Evolutionary conservation across 2,797 vertebrate species (phyloP), one percentile per base, ranked within the genome.

Genomic region (Poecilia velifera): DNA sequence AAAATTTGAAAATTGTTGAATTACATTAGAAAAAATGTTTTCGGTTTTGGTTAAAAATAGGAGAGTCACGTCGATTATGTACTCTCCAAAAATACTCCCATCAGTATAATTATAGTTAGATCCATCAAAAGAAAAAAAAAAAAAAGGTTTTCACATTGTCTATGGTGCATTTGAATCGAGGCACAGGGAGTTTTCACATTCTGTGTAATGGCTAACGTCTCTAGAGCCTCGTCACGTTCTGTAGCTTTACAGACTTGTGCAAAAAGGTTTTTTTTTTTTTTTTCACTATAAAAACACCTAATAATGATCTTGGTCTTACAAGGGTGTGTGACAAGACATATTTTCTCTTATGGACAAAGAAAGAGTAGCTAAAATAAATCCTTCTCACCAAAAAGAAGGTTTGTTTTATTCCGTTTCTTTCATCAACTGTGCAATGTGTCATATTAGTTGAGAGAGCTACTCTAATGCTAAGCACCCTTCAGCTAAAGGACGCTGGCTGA

Each of bases 401-500:
- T 43, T 41, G 39, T 47, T 51, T 51, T 73, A 39, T 81, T 73
- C 18, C 3, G 39, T 57, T 82, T 57, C 51, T 81, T 66, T 77
- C 31, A 16, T 82, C 28, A 79, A 86, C 72, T 78, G 80, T 87
- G 74, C 73, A 76, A 73, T 78, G 57, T 76, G 78, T 79, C 82
- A 82, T 82, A 46, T 73, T 74, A 73, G 62, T 74, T 80, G 74
- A 83, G 83, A 80, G 84, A 85, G 64, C 73, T 75, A 73, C 70
- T 80, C 14, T 62, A 76, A 41, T 14, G 46, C 79, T 85, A 79
- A 78, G 76, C 70, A 82, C 68, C 34, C 36, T 78, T 89, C 49
- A 81, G 72, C 84, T 49, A 68, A 62, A 76, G 76, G 51, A 57
- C 73, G 53, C 72, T 79, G 89, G 88, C 86, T 90, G 80, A 83